phyloP scores from a whole-genome alignment of 2,888 invertebrate species.

The Leucozona laternaria region DNA sequence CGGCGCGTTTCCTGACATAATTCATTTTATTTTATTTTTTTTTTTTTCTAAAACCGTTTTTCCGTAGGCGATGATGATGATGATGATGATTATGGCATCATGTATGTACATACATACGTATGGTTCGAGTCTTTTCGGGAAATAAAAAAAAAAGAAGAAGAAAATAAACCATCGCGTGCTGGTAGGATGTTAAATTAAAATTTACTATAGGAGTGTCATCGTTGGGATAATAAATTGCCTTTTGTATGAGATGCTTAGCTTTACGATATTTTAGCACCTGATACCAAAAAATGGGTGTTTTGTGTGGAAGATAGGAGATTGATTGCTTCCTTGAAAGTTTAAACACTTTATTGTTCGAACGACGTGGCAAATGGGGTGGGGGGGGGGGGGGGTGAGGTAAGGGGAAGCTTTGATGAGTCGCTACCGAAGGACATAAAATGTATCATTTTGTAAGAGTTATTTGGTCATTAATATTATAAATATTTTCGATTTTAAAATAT shows the following conservation, averaged over 20 bases:
- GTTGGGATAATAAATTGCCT: slow-evolving; percentile 61
- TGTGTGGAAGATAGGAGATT: slow-evolving; percentile 40
- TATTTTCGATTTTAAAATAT: slow-evolving; percentile 3
- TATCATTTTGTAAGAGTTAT: slow-evolving; percentile 17
- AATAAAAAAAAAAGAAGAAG: not conserved
- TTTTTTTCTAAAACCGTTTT: slow-evolving; percentile 22
- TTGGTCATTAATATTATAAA: slow-evolving; percentile 13
- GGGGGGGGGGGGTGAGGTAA: not conserved
- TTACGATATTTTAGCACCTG: slow-evolving; percentile 53
- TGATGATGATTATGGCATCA: slow-evolving; percentile 7
- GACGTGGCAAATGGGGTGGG: not conserved
- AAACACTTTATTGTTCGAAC: slow-evolving; percentile 26
- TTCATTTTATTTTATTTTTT: slow-evolving; percentile 53
- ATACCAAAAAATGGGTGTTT: slow-evolving; percentile 37
- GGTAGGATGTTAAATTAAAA: slow-evolving; percentile 62
- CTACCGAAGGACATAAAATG: not conserved
- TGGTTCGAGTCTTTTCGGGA: not conserved
- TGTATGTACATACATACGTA: not conserved
- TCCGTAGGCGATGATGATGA: slow-evolving; percentile 18
- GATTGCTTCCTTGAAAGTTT: slow-evolving; percentile 32
- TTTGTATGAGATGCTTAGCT: slow-evolving; percentile 48
- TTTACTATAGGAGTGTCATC: slow-evolving; percentile 59
- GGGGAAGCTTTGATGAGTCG: not conserved
- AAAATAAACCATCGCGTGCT: slow-evolving; percentile 17
- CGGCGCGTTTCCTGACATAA: slow-evolving; percentile 53